A percentile compares a stretch with the other conserved stretches of the same genome.
Conservation (phyloP, 2,113 vertebrate genomes). For the Zootoca vivipara region DNA sequence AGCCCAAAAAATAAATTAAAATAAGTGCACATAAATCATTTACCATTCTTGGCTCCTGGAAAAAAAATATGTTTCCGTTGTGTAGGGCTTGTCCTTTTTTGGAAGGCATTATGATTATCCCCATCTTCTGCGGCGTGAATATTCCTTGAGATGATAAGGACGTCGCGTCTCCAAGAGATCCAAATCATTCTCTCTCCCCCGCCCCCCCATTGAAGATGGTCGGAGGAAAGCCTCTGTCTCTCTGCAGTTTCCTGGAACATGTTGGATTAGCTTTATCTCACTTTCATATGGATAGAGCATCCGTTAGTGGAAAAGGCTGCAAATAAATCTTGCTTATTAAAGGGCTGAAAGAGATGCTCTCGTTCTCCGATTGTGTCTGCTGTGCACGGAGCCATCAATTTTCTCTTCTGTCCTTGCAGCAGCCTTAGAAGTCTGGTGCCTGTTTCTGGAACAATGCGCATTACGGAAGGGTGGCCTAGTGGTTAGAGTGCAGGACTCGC, state of each 20-base stretch:
- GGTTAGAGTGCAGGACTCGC: too few species aligned
- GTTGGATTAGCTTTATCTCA: background rate
- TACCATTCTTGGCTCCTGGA: constrained; percentile 59
- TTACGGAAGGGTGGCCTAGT: too few species aligned
- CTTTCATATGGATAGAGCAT: background rate
- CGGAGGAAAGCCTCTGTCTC: background rate
- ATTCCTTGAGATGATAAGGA: constrained; percentile 27
- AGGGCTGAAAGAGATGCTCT: fast-evolving
- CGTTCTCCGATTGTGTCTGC: background rate
- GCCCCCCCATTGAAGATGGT: constrained; percentile 11
- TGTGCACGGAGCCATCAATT: too few species aligned
- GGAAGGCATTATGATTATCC: background rate
- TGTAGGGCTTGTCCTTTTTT: constrained; percentile 50
- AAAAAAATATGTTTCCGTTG: constrained; percentile 58
- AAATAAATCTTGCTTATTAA: background rate
- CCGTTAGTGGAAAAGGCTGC: background rate
- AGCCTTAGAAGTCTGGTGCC: too few species aligned
- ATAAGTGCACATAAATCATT: constrained; percentile 66
- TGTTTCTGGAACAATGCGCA: too few species aligned
- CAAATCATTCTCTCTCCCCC: background rate
- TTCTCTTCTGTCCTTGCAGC: too few species aligned
- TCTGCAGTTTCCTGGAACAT: background rate
- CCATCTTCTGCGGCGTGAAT: constrained; percentile 18
- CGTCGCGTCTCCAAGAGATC: constrained; percentile 44
- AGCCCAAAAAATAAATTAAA: constrained; percentile 65